A percentile compares a stretch with the other conserved stretches of the same genome.
Conservation (phyloP, 2,888 invertebrate genomes). For the Lepidochitona cinerea region DNA sequence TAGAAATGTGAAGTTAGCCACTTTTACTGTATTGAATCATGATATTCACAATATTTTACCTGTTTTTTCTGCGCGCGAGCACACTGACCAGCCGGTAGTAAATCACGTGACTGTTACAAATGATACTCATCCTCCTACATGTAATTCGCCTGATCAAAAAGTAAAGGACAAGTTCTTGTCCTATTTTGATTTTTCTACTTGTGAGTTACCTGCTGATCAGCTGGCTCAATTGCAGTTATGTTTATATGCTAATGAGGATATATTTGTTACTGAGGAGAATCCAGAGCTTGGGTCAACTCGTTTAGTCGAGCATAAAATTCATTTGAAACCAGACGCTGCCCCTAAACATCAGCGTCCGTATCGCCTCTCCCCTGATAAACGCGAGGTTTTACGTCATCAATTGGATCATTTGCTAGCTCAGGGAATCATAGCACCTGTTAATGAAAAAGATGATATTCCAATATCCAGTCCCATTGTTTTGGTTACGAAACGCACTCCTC, state of each 20-base stretch:
- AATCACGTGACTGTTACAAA: too few species aligned
- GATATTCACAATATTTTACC: too few species aligned
- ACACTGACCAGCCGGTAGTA: too few species aligned
- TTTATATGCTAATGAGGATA: too few species aligned
- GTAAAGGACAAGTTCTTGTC: constrained; percentile 1
- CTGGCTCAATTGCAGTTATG: too few species aligned
- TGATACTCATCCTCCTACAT: too few species aligned
- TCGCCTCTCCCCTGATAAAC: constrained; percentile 1
- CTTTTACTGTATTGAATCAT: too few species aligned
- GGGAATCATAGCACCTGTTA: constrained; percentile 8
- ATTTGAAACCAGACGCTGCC: constrained; percentile 3
- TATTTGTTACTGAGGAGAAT: constrained; percentile 11
- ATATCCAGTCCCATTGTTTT: constrained; percentile 5
- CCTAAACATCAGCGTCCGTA: constrained; percentile 2
- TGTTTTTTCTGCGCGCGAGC: too few species aligned
- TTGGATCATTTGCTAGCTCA: constrained; percentile 7
- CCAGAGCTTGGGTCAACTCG: not conserved
- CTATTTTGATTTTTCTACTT: not conserved
- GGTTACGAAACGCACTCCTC: not conserved
- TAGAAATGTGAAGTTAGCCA: too few species aligned
- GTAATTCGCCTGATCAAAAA: too few species aligned
- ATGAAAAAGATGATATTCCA: constrained; percentile 3
- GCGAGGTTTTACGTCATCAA: constrained; percentile 5
- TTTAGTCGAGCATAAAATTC: not conserved
- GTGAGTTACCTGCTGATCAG: too few species aligned